Evolutionary conservation across 2,113 vertebrate species (phyloP), one percentile per base, ranked within the genome.

Genomic region (Gobius niger): DNA sequence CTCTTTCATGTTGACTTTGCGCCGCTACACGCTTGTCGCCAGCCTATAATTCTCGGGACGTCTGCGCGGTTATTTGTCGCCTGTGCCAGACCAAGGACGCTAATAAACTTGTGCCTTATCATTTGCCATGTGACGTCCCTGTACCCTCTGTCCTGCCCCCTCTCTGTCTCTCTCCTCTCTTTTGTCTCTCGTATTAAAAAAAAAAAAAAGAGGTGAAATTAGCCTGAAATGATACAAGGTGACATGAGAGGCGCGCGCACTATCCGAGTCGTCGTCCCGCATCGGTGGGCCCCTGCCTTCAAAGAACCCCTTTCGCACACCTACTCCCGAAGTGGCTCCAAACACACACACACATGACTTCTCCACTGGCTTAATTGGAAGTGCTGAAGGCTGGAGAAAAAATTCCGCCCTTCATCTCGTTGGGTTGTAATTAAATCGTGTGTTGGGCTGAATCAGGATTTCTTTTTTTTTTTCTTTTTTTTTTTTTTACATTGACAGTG

Each of bases 181-280:
- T 70, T 80, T 71, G 80, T 76, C 64, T 70, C 65, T 18, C 5
- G 57, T 76, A 67, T 80, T 47, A 67, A 77, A 44, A 87, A 83
- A 89, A 49, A 67, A 77, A 44, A 87, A 83, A 89, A 89, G 77
- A 89, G 90, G 85, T 86, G 82, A 89, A 91, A 89, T 91, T 90
- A 91, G 81, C 83, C 82, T 91, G 90, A 87, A 91, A 89, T 91
- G 85, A 91, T 91, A 91, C 88, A 90, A 90, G 90, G 87, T 89
- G 88, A 91, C 90, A 91, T 90, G 84, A 89, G 80, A 87, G 77
- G 67, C 59, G 63, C 77, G 72, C 80, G 79, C 81, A 56, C 49
- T 53, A 41, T 47, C 49, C 61, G 16, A 68, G 47, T 70, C 42
- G 60, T 76, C 68, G 77, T 85, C 83, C 85, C 52, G 88, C 84